Base-by-base conservation (phyloP, 2,888 invertebrate genomes). In the Rhaphigaster nebulosa region DNA sequence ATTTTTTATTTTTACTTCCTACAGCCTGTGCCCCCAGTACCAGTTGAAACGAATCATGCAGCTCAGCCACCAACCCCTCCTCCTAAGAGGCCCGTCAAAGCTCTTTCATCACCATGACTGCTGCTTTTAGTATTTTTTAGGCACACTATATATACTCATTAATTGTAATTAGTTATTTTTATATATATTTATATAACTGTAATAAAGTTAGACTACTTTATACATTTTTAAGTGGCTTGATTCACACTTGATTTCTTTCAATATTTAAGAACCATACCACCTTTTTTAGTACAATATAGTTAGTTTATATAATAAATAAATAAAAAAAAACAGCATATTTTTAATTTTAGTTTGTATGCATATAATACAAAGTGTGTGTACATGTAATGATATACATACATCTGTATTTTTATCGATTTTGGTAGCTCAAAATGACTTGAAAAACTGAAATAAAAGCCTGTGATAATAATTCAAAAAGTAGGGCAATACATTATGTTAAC, bases 61-160 rank as follows among this genome's bases (percentile, higher is more conserved):
- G 23, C 45, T 45, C 84, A 50, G 18, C 93, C 93, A 20, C 93
- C 93, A 18, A 93, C 93, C 5, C 93, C 93, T 45, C 93, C 93
- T 56, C 93, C 93, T 3, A 93, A 93, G 91, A 92, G 92, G 84
- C 93, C 93, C 3, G 92, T 92, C 18, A 91, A 92, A 87, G 93
- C 92, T 90, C 91, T 92, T 54, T 93, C 93, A 56, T 87, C 91
- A 12, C 91, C 91, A 54, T 91, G 91, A 89, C 90, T 70, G 45
- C 26, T 50, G 84, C 84, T 84, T 84, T 84, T 84, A 84, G 84
- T 84, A 84, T 84, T 84, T 84, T 80, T 84, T 84, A 84, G 84
- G 45, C 41, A 45, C 50, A n/a, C 38, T 50, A 84, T 50, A 80
- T 45, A 84, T 84, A 84, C 84, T 84, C 84, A 84, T 84, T 84